Evolutionary conservation across 1,140 invertebrate genomes (phyloP).

Genomic region (Ceratosolen solmsi): DNA sequence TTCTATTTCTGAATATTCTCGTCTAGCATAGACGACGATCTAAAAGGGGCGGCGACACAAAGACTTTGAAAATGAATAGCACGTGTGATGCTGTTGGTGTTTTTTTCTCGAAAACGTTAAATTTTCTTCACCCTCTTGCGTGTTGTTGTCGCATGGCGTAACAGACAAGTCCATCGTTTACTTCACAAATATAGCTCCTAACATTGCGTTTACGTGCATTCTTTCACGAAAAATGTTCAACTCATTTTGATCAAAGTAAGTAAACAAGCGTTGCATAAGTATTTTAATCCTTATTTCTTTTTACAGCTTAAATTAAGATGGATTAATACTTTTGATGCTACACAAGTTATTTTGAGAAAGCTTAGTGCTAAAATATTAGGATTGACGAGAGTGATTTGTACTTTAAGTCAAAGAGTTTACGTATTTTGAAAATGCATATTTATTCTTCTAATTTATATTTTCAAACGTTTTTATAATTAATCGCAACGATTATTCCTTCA

Average conservation of each 20-base stretch:
- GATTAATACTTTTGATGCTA: too few species aligned
- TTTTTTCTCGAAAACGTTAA: conserved; percentile 46
- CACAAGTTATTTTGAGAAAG: too few species aligned
- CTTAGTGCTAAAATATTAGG: too few species aligned
- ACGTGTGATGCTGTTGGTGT: conserved; percentile 48
- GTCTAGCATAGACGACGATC: background rate
- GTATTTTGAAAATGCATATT: too few species aligned
- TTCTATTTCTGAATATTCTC: conserved; percentile 31
- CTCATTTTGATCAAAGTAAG: background rate
- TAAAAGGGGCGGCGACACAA: conserved; percentile 29
- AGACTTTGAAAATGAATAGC: conserved; percentile 43
- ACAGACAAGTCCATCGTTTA: background rate
- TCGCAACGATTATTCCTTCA: too few species aligned
- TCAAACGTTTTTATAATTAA: too few species aligned
- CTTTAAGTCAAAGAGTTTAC: too few species aligned
- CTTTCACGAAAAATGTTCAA: conserved; percentile 12
- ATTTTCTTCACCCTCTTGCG: conserved; percentile 11
- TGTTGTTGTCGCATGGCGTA: background rate
- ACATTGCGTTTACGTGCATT: background rate
- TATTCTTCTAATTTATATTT: too few species aligned
- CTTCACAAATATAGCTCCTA: conserved; percentile 28
- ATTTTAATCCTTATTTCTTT: background rate
- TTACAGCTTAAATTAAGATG: too few species aligned
- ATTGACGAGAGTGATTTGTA: too few species aligned
- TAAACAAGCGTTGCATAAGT: background rate